Percentiles rank a stretch among this genome's conserved stretches.
Conservation (phyloP, 1,140 invertebrate species). For the Harpegnathos saltator region DNA sequence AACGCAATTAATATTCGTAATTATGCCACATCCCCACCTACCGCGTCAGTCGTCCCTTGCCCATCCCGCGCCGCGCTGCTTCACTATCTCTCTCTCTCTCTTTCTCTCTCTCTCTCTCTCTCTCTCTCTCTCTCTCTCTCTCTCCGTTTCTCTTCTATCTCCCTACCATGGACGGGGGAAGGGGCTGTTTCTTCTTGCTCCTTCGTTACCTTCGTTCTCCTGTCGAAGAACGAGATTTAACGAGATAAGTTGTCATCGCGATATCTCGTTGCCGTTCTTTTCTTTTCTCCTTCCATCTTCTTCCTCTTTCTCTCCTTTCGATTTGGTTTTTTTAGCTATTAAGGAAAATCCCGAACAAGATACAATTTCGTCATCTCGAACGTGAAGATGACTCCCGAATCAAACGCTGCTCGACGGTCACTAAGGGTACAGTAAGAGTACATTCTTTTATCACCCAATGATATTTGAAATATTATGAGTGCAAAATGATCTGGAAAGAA, state of each 20-base stretch:
- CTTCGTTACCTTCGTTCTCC: conserved; percentile 65
- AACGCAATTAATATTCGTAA: conserved; percentile 86
- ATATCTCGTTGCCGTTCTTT: conserved; percentile 58
- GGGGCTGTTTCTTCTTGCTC: conserved; percentile 63
- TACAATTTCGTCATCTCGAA: conserved; percentile 1
- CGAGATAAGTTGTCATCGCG: conserved; percentile 74
- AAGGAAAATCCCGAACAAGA: neutral
- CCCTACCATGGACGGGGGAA: conserved; percentile 11
- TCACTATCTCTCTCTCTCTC: neutral
- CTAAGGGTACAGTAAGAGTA: neutral
- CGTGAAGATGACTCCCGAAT: neutral
- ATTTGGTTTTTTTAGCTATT: conserved; percentile 16
- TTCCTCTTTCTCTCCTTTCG: neutral
- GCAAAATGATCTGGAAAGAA: neutral
- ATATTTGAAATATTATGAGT: conserved; percentile 14
- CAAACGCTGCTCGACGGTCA: neutral
- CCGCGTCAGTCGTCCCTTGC: conserved; percentile 60
- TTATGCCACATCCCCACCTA: conserved; percentile 80
- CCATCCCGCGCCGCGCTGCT: neutral
- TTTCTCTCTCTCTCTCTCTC: neutral
- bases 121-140: neutral
- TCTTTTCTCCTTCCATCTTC: conserved; percentile 23
- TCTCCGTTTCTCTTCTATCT: conserved; percentile 1
- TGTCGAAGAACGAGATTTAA: conserved; percentile 77
- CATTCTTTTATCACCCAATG: conserved; percentile 5